A percentile compares a stretch with the other conserved stretches of the same genome.
Evolutionary conservation across 2,113 vertebrate species (phyloP).

Genomic region (Crotalus helleri): DNA sequence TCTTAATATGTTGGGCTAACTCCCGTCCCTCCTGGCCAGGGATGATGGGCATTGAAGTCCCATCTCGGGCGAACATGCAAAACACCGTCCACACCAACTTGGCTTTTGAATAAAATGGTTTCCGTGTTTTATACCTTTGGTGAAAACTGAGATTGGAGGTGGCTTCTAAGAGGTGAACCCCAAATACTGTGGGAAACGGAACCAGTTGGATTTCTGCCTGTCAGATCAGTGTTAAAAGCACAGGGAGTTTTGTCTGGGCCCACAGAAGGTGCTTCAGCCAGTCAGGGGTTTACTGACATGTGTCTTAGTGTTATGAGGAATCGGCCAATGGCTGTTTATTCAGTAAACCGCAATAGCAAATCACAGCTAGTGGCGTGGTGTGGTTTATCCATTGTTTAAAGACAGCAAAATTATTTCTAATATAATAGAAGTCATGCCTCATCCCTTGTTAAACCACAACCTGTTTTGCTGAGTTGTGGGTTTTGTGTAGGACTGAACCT

Average conservation of each 20-base stretch:
- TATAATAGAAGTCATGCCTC: too few relatives aligned
- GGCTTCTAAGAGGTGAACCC: not conserved
- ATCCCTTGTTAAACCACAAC: too few relatives aligned
- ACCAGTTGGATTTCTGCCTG: not conserved
- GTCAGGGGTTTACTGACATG: not conserved
- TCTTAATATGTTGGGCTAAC: not conserved
- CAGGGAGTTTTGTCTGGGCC: not conserved
- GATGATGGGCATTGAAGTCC: not conserved
- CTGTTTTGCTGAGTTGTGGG: too few relatives aligned
- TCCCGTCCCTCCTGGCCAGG: not conserved
- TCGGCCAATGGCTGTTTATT: not conserved
- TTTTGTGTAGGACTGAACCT: too few relatives aligned
- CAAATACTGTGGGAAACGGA: not conserved
- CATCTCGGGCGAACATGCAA: not conserved
- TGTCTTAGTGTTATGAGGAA: not conserved
- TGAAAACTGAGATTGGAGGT: not conserved
- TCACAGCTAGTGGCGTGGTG: not conserved
- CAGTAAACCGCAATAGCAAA: not conserved
- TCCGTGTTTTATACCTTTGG: not conserved
- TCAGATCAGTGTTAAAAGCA: not conserved
- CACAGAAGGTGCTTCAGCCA: not conserved
- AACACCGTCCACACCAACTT: not conserved
- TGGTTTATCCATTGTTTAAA: not conserved
- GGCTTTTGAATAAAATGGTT: not conserved
- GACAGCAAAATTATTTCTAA: not conserved